Base-by-base conservation (phyloP, 2,113 vertebrate genomes). In the Gobiocypris rarus region DNA sequence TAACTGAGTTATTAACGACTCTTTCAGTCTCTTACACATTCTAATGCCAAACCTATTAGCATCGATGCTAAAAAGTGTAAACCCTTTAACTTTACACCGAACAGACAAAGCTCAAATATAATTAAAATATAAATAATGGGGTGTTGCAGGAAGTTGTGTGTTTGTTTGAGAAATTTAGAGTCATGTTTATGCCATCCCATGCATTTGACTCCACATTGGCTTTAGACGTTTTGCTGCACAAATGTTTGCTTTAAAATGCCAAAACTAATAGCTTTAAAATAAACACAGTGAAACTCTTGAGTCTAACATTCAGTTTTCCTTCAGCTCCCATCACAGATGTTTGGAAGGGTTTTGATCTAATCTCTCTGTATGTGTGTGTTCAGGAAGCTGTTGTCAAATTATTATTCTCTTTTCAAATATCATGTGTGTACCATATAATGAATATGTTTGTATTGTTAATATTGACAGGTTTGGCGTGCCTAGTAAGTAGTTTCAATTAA, bases 291-390 rank as follows among this genome's bases (percentile, higher is more conserved):
- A 50, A 74, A 50, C 71, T 6, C n/a, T n/a, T n/a, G n/a, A n/a
- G 31, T 59, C 56, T 61, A 61, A 61, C 75, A 78, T 78, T 38
- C 1, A 56, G 2, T 43, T n/a, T 78, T 34, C 34, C 75, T 78
- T 78, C 11, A 38, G 50, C 17, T 56, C 50, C 19, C 19, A 56
- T 38, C 10, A 38, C 38, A 43, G 19, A 41, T n/a, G 31, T 59
- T 38, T 26, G 50, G 74, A 58, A 28, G 31, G 24, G 31, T 76
- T 76, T 17, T 54, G 74, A 75, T 54, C 74, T 13, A 13, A 76
- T 69, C 19, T 70, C 48, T 84, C 59, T 76, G 71, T 81, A 65
- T 70, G 75, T 74, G 59, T 63, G 41, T 81, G 28, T 81, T 69
- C 9, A 28, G 59, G 50, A 10, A 59, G 13, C 31, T 24, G 3